Conservation (phyloP, 2,888 invertebrate species). For the Cinara cedri region DNA sequence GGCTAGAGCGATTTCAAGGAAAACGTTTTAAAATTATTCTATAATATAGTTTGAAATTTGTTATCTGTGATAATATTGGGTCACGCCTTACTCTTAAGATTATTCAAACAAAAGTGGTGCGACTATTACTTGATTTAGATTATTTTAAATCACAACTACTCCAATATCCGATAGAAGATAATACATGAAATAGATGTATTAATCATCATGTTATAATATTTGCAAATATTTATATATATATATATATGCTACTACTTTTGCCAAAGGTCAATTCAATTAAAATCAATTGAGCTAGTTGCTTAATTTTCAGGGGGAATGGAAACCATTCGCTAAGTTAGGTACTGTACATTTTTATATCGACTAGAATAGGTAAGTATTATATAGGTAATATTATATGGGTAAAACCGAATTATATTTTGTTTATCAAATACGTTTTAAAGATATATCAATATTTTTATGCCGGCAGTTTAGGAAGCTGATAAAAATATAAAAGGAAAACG, state of each 20-base stretch:
- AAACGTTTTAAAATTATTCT: too few species aligned
- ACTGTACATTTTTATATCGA: conserved; percentile 23
- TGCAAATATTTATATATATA: not conserved
- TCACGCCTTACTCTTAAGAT: too few species aligned
- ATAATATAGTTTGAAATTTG: too few species aligned
- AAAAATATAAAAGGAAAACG: not conserved
- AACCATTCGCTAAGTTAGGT: conserved; percentile 14
- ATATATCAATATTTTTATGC: not conserved
- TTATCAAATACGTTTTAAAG: not conserved
- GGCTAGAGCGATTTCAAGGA: too few species aligned
- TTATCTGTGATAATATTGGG: too few species aligned
- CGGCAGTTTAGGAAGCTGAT: not conserved
- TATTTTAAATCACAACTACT: not conserved
- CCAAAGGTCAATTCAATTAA: conserved; percentile 43
- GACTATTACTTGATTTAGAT: not conserved
- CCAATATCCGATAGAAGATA: not conserved
- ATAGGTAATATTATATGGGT: too few species aligned
- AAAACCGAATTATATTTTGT: too few species aligned
- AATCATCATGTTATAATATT: not conserved
- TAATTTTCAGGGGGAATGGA: conserved; percentile 13
- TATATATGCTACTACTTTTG: not conserved
- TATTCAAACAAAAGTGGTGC: conserved; percentile 26
- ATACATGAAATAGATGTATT: not conserved
- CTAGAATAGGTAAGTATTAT: too few species aligned
- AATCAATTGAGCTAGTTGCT: conserved; percentile 35